Base-by-base conservation (phyloP, 2,113 vertebrate species). In the Eulemur macaco region DNA sequence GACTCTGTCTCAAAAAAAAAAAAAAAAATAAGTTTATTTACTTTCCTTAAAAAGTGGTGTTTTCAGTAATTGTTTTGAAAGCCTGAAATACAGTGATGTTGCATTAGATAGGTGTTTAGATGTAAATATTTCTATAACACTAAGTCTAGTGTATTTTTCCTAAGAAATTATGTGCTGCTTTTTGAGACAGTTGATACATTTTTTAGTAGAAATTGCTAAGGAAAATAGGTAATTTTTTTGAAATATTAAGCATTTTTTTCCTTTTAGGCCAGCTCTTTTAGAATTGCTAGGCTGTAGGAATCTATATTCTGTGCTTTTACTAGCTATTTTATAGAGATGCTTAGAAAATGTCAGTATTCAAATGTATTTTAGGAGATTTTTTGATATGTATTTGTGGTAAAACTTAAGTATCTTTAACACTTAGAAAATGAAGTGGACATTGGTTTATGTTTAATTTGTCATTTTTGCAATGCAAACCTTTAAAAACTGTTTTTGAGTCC, bases 21-120 rank as follows among this genome's bases (percentile, higher is more conserved):
- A 37, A 37, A 37, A 8, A 47, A 92, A 82, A 39, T 45, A 54
- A 8, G 11, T 63, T 78, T 85, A 54, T 60, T 83, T 92, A 52
- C 27, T 87, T 58, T 95, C 77, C n/a, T 66, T 34, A 21, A 66
- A 90, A 45, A 83, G 34, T 9, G 42, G 0, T 68, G 77, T 77
- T 91, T 89, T 94, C 10, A 58, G n/a, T 90, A n/a, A 74, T 87
- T 95, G 31, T 90, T 87, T 95, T 91, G 69, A 88, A 93, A 81
- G 37, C 50, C 47, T 96, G 64, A 91, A 93, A 77, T 93, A 82
- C 1, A 52, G 42, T 77, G 66, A 69, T 94, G 34, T 58, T 91
- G 29, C 18, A 5, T 91, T 58, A 96, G 20, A 31, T 81, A 80
- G 80, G 23, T 86, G 23, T 45, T 81, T 82, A 78, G 64, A 63